Evolutionary conservation across 23 tunicate species (phyloP).

Genomic region (Botrylloides violaceus): DNA sequence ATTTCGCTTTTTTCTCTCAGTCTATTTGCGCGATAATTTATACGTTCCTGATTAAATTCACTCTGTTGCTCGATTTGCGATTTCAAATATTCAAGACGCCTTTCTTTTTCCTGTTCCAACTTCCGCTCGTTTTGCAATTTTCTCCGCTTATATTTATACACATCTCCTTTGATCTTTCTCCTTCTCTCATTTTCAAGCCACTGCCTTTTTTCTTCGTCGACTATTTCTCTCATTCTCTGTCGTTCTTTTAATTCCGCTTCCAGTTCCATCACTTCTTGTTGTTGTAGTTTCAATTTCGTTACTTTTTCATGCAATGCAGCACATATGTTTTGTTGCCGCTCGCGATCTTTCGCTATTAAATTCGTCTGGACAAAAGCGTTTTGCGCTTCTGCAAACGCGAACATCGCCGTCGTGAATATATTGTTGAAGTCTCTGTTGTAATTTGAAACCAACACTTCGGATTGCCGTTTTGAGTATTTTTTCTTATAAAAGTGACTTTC

Average conservation of each 20-base stretch:
- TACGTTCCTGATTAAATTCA: conserved; percentile 36
- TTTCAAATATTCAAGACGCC: conserved; percentile 34
- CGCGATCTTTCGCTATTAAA: neutral
- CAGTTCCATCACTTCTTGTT: conserved; percentile 47
- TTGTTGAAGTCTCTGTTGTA: conserved; percentile 13
- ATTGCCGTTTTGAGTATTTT: conserved; percentile 10
- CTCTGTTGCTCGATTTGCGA: conserved; percentile 38
- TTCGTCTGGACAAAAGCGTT: neutral
- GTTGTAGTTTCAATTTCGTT: conserved; percentile 26
- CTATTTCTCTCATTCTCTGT: conserved; percentile 32
- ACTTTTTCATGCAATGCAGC: conserved; percentile 35
- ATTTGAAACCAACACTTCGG: conserved; percentile 15
- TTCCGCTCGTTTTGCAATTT: neutral
- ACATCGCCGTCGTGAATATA: neutral
- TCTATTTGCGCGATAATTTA: conserved; percentile 32
- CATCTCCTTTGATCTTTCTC: conserved; percentile 31
- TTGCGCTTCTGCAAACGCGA: conserved; percentile 22
- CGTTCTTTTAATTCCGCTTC: conserved; percentile 36
- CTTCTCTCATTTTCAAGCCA: conserved; percentile 43
- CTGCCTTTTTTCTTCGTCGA: conserved; percentile 24
- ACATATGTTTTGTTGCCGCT: conserved; percentile 11
- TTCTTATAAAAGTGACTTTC: conserved; percentile 19
- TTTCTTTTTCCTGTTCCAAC: conserved; percentile 17
- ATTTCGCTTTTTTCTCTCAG: conserved; percentile 38
- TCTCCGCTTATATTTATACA: conserved; percentile 21